Base-by-base conservation (phyloP, 1,140 invertebrate genomes). In the Amyelois transitella region DNA sequence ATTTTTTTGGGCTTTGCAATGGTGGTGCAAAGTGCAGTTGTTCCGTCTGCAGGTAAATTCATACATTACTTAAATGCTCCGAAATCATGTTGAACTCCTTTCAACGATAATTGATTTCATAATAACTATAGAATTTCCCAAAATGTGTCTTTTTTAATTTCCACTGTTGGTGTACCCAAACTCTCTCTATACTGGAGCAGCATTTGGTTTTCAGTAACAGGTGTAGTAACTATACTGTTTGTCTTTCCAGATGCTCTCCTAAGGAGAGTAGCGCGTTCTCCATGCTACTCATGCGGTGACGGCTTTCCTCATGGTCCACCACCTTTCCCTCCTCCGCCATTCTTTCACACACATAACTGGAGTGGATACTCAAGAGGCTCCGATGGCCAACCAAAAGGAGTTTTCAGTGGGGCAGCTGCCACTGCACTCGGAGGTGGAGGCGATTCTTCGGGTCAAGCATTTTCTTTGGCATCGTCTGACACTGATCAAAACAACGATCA, bases 381-480 rank as follows among this genome's bases (percentile, higher is more conserved):
- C 32, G 67, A 64, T 51, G 77, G 78, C 14, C 32, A 48, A 1
- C 58, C 52, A 17, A 69, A 75, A 51, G 79, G 77, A 47, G 71
- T 84, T 0, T 81, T 78, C 43, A 86, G 79, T 51, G 83, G 83
- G 1, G 83, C 83, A 4, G 70, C 79, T 5, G 80, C 81, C 17
- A 60, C 70, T 8, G 67, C 71, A n/a, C 60, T 64, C 1, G 68
- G 60, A 45, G 66, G 60, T 19, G 25, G 47, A 1, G 66, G 76
- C 43, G 10, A 55, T 12, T 20, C 45, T 19, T n/a, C n/a, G n/a
- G 75, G 75, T 24, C 60, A 78, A 64, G 77, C 83, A 5, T 69
- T 81, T 56, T 79, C 81, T 0, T 14, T 86, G 28, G 82, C 80
- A 18, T 63, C 76, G 22, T 63, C 72, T 54, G 64, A 58, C 21